These are phyloP conservation scores for Amblyopsis hoosieri DNA, from an alignment of 2,797 vertebrate species.

Conservation along the genomic window DNA sequence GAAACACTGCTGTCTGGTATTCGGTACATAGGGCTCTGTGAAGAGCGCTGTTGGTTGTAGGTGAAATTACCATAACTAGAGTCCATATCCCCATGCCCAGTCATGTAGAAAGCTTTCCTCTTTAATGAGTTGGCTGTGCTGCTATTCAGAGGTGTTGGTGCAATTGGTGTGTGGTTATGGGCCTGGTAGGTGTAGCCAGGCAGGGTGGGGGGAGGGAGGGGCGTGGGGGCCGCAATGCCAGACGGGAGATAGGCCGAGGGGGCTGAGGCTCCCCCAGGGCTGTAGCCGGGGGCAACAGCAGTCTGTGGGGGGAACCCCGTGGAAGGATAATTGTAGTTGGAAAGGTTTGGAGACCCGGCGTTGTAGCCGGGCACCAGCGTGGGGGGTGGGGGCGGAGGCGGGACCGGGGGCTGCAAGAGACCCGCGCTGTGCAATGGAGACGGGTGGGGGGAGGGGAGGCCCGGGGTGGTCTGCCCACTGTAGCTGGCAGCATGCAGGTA, in stretches of 20 bases:
- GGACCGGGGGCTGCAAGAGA: constrained; percentile 88
- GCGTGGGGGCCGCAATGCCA: constrained; percentile 96
- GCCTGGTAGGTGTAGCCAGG: constrained; percentile 96
- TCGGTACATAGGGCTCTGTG: constrained; percentile 98
- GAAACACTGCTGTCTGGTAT: constrained; percentile 92
- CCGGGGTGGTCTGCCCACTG: constrained; percentile 90
- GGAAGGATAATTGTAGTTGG: constrained; percentile 93
- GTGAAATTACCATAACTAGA: constrained; percentile 95
- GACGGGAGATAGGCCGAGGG: constrained; percentile 96
- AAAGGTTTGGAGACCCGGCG: constrained; percentile 91
- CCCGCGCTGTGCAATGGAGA: constrained; percentile 96
- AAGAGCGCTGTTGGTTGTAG: constrained; percentile 97
- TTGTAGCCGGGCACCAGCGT: constrained; percentile 94
- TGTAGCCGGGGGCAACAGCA: constrained; percentile 91
- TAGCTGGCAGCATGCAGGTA: constrained; percentile 97
- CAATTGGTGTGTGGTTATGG: constrained; percentile 90
- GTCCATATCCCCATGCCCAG: constrained; percentile 96
- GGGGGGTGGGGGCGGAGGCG: constrained; percentile 86
- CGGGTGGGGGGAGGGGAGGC: constrained; percentile 93
- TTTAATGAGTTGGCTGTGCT: constrained; percentile 96
- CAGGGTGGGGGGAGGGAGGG: constrained; percentile 91
- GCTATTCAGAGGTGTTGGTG: constrained; percentile 91
- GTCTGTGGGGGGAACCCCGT: constrained; percentile 94
- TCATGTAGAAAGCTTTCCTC: constrained; percentile 99
- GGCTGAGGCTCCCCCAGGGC: constrained; percentile 91